phyloP scores from a whole-genome alignment of 2,113 vertebrate genomes.

The Lipotes vexillifer region DNA sequence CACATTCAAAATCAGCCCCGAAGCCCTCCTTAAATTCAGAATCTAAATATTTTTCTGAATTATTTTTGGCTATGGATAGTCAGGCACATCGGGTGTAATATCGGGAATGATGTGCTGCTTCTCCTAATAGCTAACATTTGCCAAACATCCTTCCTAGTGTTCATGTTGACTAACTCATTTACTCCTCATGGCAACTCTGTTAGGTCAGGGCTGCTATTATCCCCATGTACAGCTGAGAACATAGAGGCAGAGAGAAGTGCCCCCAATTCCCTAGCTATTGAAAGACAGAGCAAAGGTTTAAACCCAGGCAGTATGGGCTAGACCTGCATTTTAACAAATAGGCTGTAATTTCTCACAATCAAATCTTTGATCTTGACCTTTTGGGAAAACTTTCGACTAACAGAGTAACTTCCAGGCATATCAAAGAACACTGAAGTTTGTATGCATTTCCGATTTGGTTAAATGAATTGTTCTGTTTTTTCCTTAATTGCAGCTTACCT shows the following conservation, averaged over 20 bases:
- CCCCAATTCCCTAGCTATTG: background rate
- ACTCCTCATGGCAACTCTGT: background rate
- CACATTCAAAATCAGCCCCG: background rate
- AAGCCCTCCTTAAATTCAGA: background rate
- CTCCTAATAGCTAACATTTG: background rate
- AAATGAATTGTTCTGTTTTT: conserved; percentile 22
- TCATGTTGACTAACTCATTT: background rate
- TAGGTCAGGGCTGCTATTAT: background rate
- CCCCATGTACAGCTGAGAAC: background rate
- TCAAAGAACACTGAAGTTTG: background rate
- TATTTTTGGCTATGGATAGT: background rate
- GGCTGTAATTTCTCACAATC: background rate
- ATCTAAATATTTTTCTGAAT: background rate
- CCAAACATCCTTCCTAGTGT: background rate
- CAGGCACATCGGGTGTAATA: too few relatives aligned
- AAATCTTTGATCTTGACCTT: background rate
- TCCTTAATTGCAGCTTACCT: background rate
- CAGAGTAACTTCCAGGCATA: background rate
- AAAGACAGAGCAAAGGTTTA: background rate
- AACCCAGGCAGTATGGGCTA: background rate
- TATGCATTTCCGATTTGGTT: background rate
- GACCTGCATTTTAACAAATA: background rate
- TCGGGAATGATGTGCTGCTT: background rate
- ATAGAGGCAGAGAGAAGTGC: background rate
- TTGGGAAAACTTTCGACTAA: background rate